phyloP scores from a whole-genome alignment of 2,113 vertebrate species.

The Phodopus roborovskii region DNA sequence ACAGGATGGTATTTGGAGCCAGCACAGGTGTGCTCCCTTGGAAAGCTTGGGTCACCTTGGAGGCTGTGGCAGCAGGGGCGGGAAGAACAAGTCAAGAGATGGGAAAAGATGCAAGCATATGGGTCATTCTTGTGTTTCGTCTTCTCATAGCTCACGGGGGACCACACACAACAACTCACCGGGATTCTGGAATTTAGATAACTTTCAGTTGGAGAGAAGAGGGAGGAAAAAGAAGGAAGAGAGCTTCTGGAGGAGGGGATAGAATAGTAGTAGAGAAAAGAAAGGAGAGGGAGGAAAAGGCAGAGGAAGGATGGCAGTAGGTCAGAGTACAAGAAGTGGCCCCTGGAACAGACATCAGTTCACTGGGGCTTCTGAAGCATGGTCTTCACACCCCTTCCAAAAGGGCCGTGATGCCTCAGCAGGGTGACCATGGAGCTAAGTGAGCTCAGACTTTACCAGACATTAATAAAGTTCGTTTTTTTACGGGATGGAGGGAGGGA shows the following conservation, averaged over 20 bases:
- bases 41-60: neutral
- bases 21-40: neutral
- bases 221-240: neutral
- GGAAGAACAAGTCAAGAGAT: neutral
- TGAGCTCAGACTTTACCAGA: neutral
- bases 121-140: neutral
- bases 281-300: neutral
- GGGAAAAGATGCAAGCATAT: neutral
- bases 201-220: neutral
- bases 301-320: rapidly evolving
- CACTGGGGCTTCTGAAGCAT: neutral
- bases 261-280: neutral
- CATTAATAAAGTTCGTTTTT: neutral
- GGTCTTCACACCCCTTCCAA: neutral
- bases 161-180: neutral
- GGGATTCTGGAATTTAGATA: neutral
- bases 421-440: neutral
- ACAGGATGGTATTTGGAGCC: neutral
- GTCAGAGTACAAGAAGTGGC: rapidly evolving
- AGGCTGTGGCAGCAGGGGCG: no score
- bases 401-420: neutral
- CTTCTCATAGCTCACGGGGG: rapidly evolving
- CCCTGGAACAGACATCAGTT: neutral
- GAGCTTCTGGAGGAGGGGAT: neutral
- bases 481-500: no score